These are phyloP conservation scores for Acanthoscelides obtectus DNA, from an alignment of 2,888 invertebrate genomes.

Conservation along the genomic window DNA sequence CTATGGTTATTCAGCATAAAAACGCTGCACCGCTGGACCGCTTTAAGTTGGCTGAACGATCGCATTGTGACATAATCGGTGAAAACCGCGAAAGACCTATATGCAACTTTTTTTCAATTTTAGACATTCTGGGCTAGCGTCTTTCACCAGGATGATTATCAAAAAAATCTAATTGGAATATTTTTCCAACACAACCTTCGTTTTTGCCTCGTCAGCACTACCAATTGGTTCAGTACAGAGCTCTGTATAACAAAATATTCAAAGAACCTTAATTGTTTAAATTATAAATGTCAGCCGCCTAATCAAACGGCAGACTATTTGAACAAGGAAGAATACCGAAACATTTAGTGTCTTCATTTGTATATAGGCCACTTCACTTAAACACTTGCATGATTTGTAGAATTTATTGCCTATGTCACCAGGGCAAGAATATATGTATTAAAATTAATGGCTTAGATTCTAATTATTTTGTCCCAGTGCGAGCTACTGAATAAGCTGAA, in stretches of 20 bases:
- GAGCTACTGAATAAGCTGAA: background rate
- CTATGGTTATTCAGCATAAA: no score
- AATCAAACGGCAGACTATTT: slow-evolving; percentile 6
- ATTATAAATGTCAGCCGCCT: slow-evolving; percentile 3
- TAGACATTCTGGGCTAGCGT: no score
- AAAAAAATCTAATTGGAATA: no score
- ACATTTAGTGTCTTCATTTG: background rate
- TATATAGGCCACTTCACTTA: background rate
- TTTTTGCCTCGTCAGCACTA: no score
- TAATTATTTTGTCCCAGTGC: background rate
- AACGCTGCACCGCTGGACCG: no score
- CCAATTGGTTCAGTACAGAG: no score
- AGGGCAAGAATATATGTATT: background rate
- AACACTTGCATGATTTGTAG: background rate
- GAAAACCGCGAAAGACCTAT: no score
- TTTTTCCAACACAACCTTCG: no score
- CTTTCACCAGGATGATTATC: no score
- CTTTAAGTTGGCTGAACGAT: no score
- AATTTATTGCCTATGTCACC: background rate
- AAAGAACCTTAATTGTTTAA: background rate
- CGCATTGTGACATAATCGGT: no score
- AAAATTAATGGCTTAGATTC: background rate
- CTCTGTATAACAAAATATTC: background rate
- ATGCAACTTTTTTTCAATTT: no score
- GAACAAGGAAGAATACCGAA: slow-evolving; percentile 3